These are phyloP conservation scores for Astur gentilis DNA, from an alignment of 2,113 vertebrate genomes.

Conservation along the genomic window DNA sequence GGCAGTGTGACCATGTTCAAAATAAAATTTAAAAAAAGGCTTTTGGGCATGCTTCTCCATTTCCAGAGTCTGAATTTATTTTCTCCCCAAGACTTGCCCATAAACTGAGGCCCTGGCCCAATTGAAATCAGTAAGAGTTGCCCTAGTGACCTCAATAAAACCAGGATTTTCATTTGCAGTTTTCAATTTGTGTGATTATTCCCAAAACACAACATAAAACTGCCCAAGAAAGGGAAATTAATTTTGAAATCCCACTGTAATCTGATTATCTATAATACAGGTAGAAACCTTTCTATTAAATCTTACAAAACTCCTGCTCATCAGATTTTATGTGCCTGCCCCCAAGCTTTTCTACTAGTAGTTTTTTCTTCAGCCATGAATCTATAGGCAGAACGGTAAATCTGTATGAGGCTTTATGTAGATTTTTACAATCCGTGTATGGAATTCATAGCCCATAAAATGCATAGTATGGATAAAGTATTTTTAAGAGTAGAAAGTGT, in stretches of 20 bases:
- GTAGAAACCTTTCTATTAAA: not conserved
- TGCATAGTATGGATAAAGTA: not conserved
- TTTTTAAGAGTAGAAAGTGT: not conserved
- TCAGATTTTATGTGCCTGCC: not conserved
- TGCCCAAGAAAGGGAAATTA: slow-evolving; percentile 14
- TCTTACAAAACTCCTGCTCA: not conserved
- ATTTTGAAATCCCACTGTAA: slow-evolving; percentile 37
- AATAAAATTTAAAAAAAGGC: not conserved
- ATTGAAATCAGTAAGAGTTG: not conserved
- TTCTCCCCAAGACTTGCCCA: not conserved
- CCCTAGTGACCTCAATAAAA: not conserved
- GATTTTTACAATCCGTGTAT: not conserved
- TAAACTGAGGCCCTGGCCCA: not conserved
- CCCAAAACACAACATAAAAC: not conserved
- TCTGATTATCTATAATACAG: slow-evolving; percentile 24
- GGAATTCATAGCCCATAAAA: not conserved
- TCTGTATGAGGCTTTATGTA: not conserved
- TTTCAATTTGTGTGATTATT: slow-evolving; percentile 9
- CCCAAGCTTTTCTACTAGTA: not conserved
- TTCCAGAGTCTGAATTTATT: not conserved
- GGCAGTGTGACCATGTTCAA: not conserved
- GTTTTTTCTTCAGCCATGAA: not conserved
- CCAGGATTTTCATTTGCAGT: not conserved
- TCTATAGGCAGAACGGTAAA: not conserved
- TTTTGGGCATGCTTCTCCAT: not conserved